Base-by-base conservation (phyloP, 1,140 invertebrate genomes). In the Drosophila pseudoobscura region DNA sequence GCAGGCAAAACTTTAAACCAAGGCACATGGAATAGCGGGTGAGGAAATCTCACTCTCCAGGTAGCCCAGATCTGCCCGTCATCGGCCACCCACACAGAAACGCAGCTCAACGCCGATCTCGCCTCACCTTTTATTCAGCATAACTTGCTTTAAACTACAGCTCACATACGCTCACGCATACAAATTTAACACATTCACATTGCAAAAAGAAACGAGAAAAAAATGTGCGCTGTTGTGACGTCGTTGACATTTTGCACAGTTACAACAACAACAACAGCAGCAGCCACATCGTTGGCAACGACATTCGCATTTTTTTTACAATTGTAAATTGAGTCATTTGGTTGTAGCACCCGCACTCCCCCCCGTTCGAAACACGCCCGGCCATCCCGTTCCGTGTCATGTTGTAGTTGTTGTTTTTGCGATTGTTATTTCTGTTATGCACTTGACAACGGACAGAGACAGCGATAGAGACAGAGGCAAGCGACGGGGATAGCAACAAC, bases 261-360 rank as follows among this genome's bases (percentile, higher is more conserved):
- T 66, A 78, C 83, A 87, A 64, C 83, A 77, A 61, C 63, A 77
- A 46, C 53, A 58, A 57, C 54, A 72, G 68, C 72, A 78, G 57
- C 52, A 68, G 39, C 53, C 75, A 60, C 52, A 68, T 29, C 53
- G 52, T 45, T 51, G 66, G 59, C 58, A 80, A 71, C 62, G 72
- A 70, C 63, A 68, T 51, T 61, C 65, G 59, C 78, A 71, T 68
- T 69, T 84, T 78, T 83, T 87, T 78, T 87, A 88, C 83, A 88
- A 87, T 83, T 87, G 83, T 87, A 87, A 87, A 87, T 87, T 87
- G 78, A 87, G 83, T 87, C 83, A 87, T 87, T 87, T 88, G 65
- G 50, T 54, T 88, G 82, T 72, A 85, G 82, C 35, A 39, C 35
- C 7, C 7, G 29, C 29, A 8, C 7, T 6, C 29, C 29, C 6